A percentile compares a stretch with the other conserved stretches of the same genome.
phyloP scores from a whole-genome alignment of 2,888 invertebrate species.

The Drosophila neoperkinsi region DNA sequence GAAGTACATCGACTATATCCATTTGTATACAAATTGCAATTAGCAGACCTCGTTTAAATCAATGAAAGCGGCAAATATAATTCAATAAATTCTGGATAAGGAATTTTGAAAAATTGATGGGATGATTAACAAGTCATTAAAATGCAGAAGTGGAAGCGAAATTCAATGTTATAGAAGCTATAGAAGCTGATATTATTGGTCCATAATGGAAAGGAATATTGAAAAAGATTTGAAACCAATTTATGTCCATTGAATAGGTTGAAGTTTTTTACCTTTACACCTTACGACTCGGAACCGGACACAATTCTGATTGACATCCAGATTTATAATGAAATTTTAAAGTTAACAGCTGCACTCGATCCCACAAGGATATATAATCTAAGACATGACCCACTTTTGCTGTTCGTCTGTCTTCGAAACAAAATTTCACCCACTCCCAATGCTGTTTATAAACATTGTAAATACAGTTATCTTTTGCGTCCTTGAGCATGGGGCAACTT shows the following conservation, averaged over 20 bases:
- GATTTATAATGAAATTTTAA: neutral
- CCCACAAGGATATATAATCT: neutral
- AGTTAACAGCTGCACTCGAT: neutral
- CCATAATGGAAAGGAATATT: neutral
- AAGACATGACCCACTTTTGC: neutral
- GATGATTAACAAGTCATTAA: neutral
- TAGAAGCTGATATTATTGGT: neutral
- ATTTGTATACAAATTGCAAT: neutral
- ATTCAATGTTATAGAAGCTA: neutral
- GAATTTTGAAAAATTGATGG: neutral
- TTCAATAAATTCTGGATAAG: neutral
- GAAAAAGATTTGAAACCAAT: neutral
- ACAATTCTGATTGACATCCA: neutral
- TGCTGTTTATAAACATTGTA: neutral
- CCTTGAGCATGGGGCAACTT: constrained; percentile 30
- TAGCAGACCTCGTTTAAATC: neutral
- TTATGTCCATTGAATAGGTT: neutral
- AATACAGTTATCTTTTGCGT: constrained; percentile 10
- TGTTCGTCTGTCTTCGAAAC: neutral
- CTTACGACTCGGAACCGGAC: neutral
- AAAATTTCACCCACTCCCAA: neutral
- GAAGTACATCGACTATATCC: neutral
- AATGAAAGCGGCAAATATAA: neutral
- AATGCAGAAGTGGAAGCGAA: neutral
- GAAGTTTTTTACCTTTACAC: neutral